Evolutionary conservation across 2,797 vertebrate species (phyloP).

Genomic region (Gila robusta): DNA sequence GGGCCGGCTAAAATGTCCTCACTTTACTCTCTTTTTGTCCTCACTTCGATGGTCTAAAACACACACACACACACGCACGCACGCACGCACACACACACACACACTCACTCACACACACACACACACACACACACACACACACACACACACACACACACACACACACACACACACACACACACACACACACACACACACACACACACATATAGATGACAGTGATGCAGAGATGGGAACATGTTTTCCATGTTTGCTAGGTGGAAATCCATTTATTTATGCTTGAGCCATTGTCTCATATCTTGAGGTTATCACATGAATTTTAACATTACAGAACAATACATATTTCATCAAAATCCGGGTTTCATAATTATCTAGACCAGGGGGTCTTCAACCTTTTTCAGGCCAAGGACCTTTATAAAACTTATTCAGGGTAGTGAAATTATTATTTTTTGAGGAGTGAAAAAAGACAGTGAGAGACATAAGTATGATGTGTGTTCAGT

Average conservation of each 20-base stretch:
- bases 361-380: background rate
- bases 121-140: no score
- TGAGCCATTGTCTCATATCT: background rate
- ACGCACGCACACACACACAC: background rate
- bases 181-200: no score
- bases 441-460: background rate
- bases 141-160: no score
- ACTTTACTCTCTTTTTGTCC: no score
- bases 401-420: background rate
- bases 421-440: background rate
- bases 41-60: no score
- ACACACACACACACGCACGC: no score
- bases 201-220: background rate
- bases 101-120: background rate
- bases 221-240: constrained; percentile 72
- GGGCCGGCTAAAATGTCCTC: no score
- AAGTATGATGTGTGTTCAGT: background rate
- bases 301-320: background rate
- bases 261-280: background rate
- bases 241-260: constrained; percentile 32
- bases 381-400: background rate
- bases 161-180: no score
- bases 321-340: constrained; percentile 6
- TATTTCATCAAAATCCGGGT: background rate
- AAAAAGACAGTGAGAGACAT: background rate